Evolutionary conservation across 2,797 vertebrate genomes (phyloP).

Genomic region (Ctenopoma kingsleyae): DNA sequence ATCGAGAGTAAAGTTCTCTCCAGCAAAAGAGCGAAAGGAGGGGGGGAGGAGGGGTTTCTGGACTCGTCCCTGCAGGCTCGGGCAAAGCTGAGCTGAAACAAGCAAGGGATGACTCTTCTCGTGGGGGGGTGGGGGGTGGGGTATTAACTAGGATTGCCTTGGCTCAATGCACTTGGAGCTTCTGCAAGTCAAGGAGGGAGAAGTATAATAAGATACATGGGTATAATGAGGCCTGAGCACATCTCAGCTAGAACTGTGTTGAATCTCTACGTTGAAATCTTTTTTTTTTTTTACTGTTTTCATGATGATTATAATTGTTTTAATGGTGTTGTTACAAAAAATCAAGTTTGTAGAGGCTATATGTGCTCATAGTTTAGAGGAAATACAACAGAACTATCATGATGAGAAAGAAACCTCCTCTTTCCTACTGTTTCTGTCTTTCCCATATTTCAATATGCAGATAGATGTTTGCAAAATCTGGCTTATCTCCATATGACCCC

Average conservation of each 20-base stretch:
- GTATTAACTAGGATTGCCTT: constrained; percentile 81
- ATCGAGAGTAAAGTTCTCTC: constrained; percentile 52
- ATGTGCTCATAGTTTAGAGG: constrained; percentile 18
- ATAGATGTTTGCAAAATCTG: constrained; percentile 75
- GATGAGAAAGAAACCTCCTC: constrained; percentile 40
- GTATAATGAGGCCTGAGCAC: constrained; percentile 74
- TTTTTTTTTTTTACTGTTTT: constrained; percentile 21
- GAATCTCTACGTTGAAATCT: constrained; percentile 41
- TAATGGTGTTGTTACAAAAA: not conserved
- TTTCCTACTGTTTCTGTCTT: constrained; percentile 35
- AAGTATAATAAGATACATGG: constrained; percentile 72
- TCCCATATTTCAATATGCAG: constrained; percentile 74
- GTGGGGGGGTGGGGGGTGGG: constrained; percentile 72
- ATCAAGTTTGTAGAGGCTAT: constrained; percentile 1
- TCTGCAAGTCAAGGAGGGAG: constrained; percentile 68
- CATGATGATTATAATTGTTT: constrained; percentile 4
- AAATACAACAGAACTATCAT: constrained; percentile 14
- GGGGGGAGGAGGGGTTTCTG: constrained; percentile 48
- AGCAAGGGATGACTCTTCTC: constrained; percentile 72
- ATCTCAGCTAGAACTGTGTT: constrained; percentile 57
- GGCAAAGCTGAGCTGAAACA: constrained; percentile 64
- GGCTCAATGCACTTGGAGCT: constrained; percentile 72
- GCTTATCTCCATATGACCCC: constrained; percentile 74
- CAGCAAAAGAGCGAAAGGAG: constrained; percentile 46
- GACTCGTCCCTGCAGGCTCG: constrained; percentile 60